Evolutionary conservation across 2,888 invertebrate species (phyloP).

Genomic region (Pantelozetes paolii): DNA sequence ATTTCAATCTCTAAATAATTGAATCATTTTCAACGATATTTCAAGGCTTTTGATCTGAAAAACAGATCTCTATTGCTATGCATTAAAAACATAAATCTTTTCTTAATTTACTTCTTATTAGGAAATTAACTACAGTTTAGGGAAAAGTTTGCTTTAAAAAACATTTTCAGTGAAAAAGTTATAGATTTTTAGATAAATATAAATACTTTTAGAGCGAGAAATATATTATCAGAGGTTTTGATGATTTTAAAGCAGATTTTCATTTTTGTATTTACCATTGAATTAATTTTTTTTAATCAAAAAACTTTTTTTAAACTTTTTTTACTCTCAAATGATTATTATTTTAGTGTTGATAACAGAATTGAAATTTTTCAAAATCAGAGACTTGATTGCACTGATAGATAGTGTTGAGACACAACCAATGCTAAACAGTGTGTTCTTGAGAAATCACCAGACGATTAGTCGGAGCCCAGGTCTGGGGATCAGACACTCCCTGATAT

Average conservation of each 20-base stretch:
- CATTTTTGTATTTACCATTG: no score
- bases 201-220: no score
- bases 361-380: not conserved
- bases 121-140: not conserved
- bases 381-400: not conserved
- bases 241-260: no score
- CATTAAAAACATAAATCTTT: not conserved
- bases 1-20: not conserved
- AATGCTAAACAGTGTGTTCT: not conserved
- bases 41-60: not conserved
- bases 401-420: no score
- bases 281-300: no score
- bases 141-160: no score
- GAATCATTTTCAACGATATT: not conserved
- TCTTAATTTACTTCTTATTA: not conserved
- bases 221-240: no score
- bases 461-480: not conserved
- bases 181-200: no score
- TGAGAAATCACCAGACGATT: not conserved
- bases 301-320: no score
- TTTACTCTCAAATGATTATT: not conserved
- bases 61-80: not conserved
- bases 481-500: not conserved
- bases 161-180: no score
- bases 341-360: not conserved